A percentile compares a stretch with the other conserved stretches of the same genome.
Conservation (phyloP, 1,140 invertebrate species). For the Drosophila eugracilis region DNA sequence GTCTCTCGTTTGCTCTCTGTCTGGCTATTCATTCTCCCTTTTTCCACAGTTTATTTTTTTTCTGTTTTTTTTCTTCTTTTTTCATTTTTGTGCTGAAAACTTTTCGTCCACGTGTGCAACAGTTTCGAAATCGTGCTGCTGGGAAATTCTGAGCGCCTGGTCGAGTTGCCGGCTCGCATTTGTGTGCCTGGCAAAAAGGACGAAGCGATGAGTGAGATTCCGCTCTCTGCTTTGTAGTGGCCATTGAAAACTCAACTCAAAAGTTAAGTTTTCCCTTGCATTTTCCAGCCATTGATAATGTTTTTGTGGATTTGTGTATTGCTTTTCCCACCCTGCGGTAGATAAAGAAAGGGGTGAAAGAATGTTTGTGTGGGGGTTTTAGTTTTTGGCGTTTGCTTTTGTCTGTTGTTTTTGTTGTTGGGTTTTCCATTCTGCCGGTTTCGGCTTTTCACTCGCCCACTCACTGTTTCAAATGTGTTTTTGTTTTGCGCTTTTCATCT, state of each 20-base stretch:
- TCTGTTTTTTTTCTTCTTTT: slow-evolving; percentile 12
- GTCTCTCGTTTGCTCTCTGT: slow-evolving; percentile 49
- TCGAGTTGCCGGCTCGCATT: slow-evolving; percentile 74
- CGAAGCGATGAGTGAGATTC: slow-evolving; percentile 72
- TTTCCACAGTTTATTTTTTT: slow-evolving; percentile 39
- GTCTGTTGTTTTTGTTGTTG: slow-evolving; percentile 47
- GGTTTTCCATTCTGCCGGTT: slow-evolving; percentile 30
- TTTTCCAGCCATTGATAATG: slow-evolving; percentile 32
- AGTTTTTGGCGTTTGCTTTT: slow-evolving; percentile 67
- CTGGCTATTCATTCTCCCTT: slow-evolving; percentile 72
- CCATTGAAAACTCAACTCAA: slow-evolving; percentile 73
- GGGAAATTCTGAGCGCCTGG: slow-evolving; percentile 60
- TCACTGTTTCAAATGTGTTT: slow-evolving; percentile 64
- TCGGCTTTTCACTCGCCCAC: slow-evolving; percentile 62
- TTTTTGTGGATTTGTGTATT: neutral
- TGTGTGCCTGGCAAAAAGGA: slow-evolving; percentile 79
- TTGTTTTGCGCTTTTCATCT: slow-evolving; percentile 65
- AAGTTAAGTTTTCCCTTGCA: slow-evolving; percentile 61
- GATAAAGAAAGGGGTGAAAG: neutral
- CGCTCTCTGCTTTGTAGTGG: slow-evolving; percentile 31
- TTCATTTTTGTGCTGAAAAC: slow-evolving; percentile 16
- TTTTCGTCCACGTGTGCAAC: slow-evolving; percentile 64
- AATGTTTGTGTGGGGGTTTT: slow-evolving; percentile 31
- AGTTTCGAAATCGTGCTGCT: slow-evolving; percentile 54
- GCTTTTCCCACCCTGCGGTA: neutral